Evolutionary conservation across 2,113 vertebrate species (phyloP), one percentile per base, ranked within the genome.

Genomic region (Pseudolaguvia tuberculata): DNA sequence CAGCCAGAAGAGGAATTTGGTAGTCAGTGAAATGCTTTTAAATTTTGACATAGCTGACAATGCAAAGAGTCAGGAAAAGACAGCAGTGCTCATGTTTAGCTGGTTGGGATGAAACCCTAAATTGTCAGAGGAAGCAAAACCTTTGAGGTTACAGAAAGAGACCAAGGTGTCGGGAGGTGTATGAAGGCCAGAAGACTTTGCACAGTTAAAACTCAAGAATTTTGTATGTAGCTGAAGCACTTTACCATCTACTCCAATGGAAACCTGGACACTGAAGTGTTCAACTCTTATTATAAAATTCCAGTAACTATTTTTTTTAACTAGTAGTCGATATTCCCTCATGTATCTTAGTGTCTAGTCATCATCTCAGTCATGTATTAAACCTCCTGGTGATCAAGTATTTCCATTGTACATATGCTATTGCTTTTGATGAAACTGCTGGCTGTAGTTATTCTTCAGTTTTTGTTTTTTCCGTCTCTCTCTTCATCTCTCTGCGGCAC

Each of bases 331-430:
- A 6, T 18, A 18, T 66, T 66, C 25, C 23, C 14, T 48, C 21
- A 25, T 66, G 7, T 48, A 66, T 5, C 23, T 66, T 17, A 48
- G 42, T 65, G 42, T 66, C 45, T 23, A 45, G 6, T 42, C 39
- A 20, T 82, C 66, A 83, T 88, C 84, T 79, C 79, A 42, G 39
- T 42, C 39, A 42, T 86, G 86, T 81, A 79, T 51, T 71, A 87
- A 85, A 85, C 79, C 78, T 29, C 21, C 71, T 80, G 79, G 80
- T 82, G 86, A 87, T 89, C 84, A 80, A 83, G 84, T 83, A 81
- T 82, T 87, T 84, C 85, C 85, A n/a, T 88, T 90, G 85, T 79
- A 85, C 78, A 50, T 86, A 82, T 85, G 73, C 85, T 80, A 76
- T 81, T 84, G 63, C 23, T 67, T 67, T 67, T 29, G 82, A 82